These are phyloP conservation scores for Pluvianellus socialis DNA, from an alignment of 2,113 vertebrate species.

Conservation along the genomic window DNA sequence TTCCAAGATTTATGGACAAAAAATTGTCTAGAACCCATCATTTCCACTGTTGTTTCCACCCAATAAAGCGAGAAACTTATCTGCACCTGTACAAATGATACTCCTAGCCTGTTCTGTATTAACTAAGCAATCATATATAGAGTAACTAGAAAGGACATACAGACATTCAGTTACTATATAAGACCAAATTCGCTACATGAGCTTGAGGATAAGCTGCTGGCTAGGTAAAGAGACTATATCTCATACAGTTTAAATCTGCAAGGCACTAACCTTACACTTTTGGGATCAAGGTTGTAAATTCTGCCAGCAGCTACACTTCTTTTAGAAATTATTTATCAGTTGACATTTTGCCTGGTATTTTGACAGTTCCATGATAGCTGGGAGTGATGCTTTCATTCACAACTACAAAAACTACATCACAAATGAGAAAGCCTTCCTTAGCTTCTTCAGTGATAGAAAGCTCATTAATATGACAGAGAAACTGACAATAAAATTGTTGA, in stretches of 20 bases:
- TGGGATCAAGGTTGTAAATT: neutral
- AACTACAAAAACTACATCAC: neutral
- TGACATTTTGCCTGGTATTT: neutral
- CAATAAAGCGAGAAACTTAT: neutral
- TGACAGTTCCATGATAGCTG: neutral
- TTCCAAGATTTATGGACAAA: neutral
- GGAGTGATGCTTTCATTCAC: neutral
- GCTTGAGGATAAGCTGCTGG: neutral
- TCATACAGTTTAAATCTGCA: neutral
- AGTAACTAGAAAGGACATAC: neutral
- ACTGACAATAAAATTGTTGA: neutral
- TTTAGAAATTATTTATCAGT: neutral
- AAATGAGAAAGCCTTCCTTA: neutral
- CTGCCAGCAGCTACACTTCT: neutral
- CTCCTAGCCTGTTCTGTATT: neutral
- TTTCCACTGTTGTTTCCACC: neutral
- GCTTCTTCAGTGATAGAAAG: neutral
- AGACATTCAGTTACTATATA: neutral
- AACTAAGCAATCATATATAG: neutral
- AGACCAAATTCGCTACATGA: neutral
- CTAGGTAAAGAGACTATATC: neutral
- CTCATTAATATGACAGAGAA: neutral
- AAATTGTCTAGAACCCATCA: neutral
- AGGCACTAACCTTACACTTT: neutral
- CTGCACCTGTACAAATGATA: neutral